Conservation (phyloP, 2,888 invertebrate genomes). For the Nasonia oneida region DNA sequence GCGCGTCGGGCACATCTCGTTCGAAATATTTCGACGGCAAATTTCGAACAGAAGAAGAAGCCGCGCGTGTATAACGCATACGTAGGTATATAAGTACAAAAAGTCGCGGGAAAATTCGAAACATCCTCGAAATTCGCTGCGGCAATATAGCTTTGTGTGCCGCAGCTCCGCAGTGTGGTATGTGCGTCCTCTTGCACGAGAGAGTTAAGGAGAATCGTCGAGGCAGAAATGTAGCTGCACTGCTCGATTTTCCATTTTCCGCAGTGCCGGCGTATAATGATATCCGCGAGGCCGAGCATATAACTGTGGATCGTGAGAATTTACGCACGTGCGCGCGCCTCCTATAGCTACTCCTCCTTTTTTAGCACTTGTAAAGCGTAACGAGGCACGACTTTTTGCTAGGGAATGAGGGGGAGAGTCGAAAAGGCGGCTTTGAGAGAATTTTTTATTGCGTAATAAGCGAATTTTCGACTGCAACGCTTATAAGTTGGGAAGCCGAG, state of each 20-base stretch:
- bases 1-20: too few relatives aligned
- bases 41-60: too few relatives aligned
- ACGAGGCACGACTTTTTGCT: not conserved
- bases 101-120: not conserved
- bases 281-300: not conserved
- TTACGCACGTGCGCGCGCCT: not conserved
- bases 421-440: too few relatives aligned
- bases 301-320: slow-evolving; percentile 9
- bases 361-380: not conserved
- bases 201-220: slow-evolving; percentile 13
- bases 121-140: not conserved
- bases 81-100: not conserved
- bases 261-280: not conserved
- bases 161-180: not conserved
- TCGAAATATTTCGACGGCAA: too few relatives aligned
- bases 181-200: not conserved
- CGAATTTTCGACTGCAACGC: not conserved
- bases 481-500: not conserved
- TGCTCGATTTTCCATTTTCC: slow-evolving; percentile 1
- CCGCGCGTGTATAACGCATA: too few relatives aligned
- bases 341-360: too few relatives aligned
- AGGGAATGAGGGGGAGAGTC: too few relatives aligned
- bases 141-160: not conserved
- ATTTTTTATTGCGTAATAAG: too few relatives aligned
- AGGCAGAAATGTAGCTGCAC: slow-evolving; percentile 13